phyloP scores from a whole-genome alignment of 2,888 invertebrate species.

The Neoascia interrupta region DNA sequence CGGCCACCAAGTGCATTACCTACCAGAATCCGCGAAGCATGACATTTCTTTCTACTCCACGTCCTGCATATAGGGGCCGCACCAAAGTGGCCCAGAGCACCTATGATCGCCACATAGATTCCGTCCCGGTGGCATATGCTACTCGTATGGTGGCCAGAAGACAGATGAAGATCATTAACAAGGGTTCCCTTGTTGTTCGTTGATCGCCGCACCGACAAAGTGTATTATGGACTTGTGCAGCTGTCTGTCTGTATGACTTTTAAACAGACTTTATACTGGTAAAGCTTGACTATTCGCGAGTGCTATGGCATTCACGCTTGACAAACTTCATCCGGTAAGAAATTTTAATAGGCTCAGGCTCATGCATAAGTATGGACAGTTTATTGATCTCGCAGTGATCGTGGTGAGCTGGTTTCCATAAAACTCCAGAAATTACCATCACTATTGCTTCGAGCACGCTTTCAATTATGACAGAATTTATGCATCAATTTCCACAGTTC shows the following conservation, averaged over 20 bases:
- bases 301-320: constrained; percentile 43
- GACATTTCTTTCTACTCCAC: constrained; percentile 24
- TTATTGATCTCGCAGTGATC: constrained; percentile 54
- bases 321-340: constrained; percentile 49
- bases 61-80: constrained; percentile 23
- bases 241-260: constrained; percentile 16
- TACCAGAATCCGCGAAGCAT: constrained; percentile 47
- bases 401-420: constrained; percentile 6
- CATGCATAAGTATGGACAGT: constrained; percentile 10
- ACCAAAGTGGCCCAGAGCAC: constrained; percentile 27
- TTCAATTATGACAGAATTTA: constrained; percentile 33
- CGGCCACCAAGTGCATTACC: constrained; percentile 42
- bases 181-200: constrained; percentile 37
- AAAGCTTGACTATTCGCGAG: too few relatives aligned
- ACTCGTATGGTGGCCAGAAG: constrained; percentile 32
- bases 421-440: constrained; percentile 27
- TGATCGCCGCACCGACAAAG: constrained; percentile 51
- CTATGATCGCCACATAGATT: constrained; percentile 25
- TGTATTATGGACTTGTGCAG: constrained; percentile 29
- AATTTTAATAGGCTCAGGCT: constrained; percentile 4
- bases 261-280: too few relatives aligned
- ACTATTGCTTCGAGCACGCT: neutral
- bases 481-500: constrained; percentile 16
- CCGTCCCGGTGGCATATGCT: constrained; percentile 50
- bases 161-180: constrained; percentile 65